Evolutionary conservation across 2,113 vertebrate genomes (phyloP), one percentile per base, ranked within the genome.

Genomic region (Erythrocercus mccallii): DNA sequence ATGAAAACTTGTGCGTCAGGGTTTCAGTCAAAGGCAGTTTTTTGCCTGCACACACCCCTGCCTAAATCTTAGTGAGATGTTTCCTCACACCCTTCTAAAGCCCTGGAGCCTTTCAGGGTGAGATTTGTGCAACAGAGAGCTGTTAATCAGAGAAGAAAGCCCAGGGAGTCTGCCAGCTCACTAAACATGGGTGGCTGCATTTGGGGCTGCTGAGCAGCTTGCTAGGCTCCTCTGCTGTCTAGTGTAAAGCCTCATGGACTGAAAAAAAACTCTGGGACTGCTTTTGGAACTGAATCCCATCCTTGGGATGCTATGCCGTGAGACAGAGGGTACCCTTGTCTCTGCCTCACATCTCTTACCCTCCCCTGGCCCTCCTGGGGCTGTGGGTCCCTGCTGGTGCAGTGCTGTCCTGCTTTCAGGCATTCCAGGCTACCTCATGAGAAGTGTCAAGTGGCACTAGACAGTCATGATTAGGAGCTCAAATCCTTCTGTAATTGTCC

Each of bases 331-430:
- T n/a, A 24, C 37, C 20, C 23, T 69, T 47, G 22, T 31, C 42
- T 20, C 27, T 82, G 40, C 31, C 33, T 65, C 2, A 0, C 5
- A 0, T 4, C 5, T 23, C 42, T 42, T 30, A 7, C 19, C 42
- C 33, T 93, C 21, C 53, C 13, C n/a, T 3, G 2, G 5, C 10
- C 1, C 40, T 53, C n/a, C 24, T 2, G 2, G 12, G 27, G 20
- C 15, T 6, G 4, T 30, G 69, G 28, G 64, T 56, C 11, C 5
- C n/a, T 87, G 35, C 62, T 40, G 68, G 17, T 28, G 44, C 72
- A 44, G 7, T 31, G 30, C 57, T 71, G 48, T 40, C 65, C 65
- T 76, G 40, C 31, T 2, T 24, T 73, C 58, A 48, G 66, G 23
- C 18, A 20, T 21, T 15, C 40, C 61, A 53, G 44, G 35, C 58